Evolutionary conservation across 1,140 invertebrate species (phyloP).

Genomic region (Pogonognathellus flavescens): DNA sequence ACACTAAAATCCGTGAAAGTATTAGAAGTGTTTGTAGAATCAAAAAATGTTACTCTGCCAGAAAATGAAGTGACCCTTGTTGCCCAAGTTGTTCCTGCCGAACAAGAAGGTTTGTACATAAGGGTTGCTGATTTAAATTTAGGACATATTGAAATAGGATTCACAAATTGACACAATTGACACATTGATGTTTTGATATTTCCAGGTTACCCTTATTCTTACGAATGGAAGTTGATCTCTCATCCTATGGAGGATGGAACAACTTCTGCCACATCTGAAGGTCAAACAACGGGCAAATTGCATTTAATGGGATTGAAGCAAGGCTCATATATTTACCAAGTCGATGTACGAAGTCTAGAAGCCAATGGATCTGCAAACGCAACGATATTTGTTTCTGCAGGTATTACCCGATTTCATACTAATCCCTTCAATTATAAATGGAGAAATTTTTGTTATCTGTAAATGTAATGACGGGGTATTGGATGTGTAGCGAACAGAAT

Average conservation of each 20-base stretch:
- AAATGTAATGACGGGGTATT: slow-evolving; percentile 46
- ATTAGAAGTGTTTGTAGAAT: slow-evolving; percentile 83
- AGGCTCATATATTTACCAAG: slow-evolving; percentile 90
- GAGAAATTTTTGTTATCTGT: no score
- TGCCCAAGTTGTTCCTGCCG: slow-evolving; percentile 84
- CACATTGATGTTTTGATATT: no score
- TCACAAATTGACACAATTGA: no score
- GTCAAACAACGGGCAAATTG: slow-evolving; percentile 85
- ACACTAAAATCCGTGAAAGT: slow-evolving; percentile 73
- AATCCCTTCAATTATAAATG: slow-evolving; percentile 10
- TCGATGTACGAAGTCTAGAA: slow-evolving; percentile 81
- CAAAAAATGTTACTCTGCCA: slow-evolving; percentile 81
- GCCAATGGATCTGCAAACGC: slow-evolving; percentile 87
- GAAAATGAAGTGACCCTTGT: slow-evolving; percentile 83
- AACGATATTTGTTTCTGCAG: slow-evolving; percentile 91
- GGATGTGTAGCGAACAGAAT: slow-evolving; percentile 80
- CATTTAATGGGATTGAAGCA: slow-evolving; percentile 83
- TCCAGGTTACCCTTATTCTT: slow-evolving; percentile 81
- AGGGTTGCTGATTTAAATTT: slow-evolving; percentile 15
- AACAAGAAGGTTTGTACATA: slow-evolving; percentile 73
- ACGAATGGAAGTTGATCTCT: slow-evolving; percentile 88
- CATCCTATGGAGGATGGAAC: slow-evolving; percentile 80
- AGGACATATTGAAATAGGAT: background rate
- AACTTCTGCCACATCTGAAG: slow-evolving; percentile 81
- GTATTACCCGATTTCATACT: no score